Evolutionary conservation across 2,888 invertebrate species (phyloP).

Genomic region (Yponomeuta malinellus): DNA sequence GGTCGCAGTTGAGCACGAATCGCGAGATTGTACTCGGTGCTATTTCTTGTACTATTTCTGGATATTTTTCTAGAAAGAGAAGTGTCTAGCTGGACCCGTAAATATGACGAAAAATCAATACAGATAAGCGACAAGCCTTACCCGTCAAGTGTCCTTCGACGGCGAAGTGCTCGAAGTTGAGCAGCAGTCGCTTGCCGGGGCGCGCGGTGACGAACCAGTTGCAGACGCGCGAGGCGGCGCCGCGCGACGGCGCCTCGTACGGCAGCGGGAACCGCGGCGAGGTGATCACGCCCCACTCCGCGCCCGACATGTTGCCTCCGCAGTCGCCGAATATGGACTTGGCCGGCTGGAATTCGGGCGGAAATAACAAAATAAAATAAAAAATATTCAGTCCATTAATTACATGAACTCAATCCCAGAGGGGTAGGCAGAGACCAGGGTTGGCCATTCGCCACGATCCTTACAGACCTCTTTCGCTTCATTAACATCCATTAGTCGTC

Average conservation of each 20-base stretch:
- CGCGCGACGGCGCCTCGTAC: conserved; percentile 88
- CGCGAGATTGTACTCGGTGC: no score
- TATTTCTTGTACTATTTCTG: no score
- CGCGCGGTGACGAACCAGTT: conserved; percentile 97
- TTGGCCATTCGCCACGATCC: no score
- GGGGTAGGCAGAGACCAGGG: no score
- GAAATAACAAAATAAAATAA: background rate
- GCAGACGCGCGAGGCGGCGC: conserved; percentile 91
- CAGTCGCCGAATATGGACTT: conserved; percentile 95
- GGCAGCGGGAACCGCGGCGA: conserved; percentile 94
- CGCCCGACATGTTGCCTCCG: conserved; percentile 91
- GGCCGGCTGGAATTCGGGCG: conserved; percentile 66
- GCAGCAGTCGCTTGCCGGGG: conserved; percentile 89
- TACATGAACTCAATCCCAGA: no score
- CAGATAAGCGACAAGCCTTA: conserved; percentile 46
- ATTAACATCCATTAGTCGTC: no score
- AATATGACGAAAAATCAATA: no score
- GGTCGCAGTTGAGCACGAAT: no score
- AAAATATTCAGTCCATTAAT: no score
- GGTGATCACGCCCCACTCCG: conserved; percentile 87
- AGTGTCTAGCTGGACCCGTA: no score
- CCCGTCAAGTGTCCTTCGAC: conserved; percentile 95
- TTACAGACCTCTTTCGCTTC: no score
- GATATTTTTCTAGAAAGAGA: no score
- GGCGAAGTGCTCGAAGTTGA: conserved; percentile 93